Conservation (phyloP, 2,113 vertebrate genomes). For the Ivindomyrus marchei region DNA sequence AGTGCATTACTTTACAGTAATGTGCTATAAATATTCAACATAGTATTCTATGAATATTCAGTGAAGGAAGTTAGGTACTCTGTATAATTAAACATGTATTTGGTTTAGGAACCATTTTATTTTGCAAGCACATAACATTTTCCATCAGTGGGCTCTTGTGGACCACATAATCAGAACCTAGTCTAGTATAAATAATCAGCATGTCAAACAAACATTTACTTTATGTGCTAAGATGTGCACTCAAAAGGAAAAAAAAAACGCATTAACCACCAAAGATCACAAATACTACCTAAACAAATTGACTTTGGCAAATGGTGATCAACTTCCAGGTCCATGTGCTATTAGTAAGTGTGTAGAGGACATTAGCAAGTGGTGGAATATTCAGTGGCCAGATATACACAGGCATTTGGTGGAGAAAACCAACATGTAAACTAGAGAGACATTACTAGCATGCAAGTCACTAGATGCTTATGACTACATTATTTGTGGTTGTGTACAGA, state of each 20-base stretch:
- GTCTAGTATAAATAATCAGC: neutral
- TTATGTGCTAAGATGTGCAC: neutral
- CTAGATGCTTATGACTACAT: neutral
- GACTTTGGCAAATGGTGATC: neutral
- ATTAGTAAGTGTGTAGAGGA: neutral
- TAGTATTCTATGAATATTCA: neutral
- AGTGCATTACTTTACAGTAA: neutral
- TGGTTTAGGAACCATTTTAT: neutral
- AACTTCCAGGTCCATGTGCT: neutral
- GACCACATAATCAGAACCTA: neutral
- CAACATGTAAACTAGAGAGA: neutral
- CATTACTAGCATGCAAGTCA: neutral
- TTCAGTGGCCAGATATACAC: neutral
- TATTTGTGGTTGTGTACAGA: neutral
- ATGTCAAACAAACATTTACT: neutral
- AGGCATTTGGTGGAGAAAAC: neutral
- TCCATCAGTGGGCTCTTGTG: neutral
- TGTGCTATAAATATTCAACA: neutral
- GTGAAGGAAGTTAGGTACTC: neutral
- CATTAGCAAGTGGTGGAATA: neutral
- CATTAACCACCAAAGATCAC: neutral
- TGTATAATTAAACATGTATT: neutral
- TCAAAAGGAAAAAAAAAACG: neutral
- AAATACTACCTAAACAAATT: neutral
- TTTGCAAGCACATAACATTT: neutral